Base-by-base conservation (phyloP, 2,888 invertebrate genomes). In the Biston betularia region DNA sequence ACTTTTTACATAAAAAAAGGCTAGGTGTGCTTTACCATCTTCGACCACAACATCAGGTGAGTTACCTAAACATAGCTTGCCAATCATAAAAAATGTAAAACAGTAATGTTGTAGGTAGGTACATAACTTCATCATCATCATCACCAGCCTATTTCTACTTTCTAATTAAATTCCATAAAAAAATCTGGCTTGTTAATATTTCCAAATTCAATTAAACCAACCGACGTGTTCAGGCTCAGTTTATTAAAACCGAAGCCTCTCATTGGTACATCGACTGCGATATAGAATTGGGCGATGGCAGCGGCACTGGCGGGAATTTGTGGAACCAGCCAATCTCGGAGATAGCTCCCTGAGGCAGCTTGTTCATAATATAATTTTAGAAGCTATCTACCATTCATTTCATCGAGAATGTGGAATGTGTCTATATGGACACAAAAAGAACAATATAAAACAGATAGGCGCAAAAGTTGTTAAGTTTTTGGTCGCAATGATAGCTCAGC, bases 201-300 rank as follows among this genome's bases (percentile, higher is more conserved):
- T 60, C 63, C 46, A 40, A 67, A 63, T 65, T 57, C 58, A 56
- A 67, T 72, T 69, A 63, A 67, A 60, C 65, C 65, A 69, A 69
- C 60, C 35, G 57, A 35, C 46, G 61, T 62, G 45, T 59, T 56
- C 52, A 48, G 24, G 53, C 50, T 46, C 63, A 52, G 53, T n/a
- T n/a, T n/a, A 59, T 52, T 64, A 65, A 72, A 68, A 65, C 35
- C 45, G 65, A 65, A 58, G 34, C 57, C 63, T 66, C 54, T 70
- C 62, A 68, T 66, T 72, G 68, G 70, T 40, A 40, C 14, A 60
- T 68, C 44, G 60, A 68, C 70, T 68, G 66, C 70, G 70, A 72
- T 72, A 66, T 68, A 56, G 58, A 64, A 70, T 63, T 69, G 46
- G 61, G 65, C 57, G 54, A 53, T 45, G 50, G 55, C 8, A 15